These are phyloP conservation scores for Metopolophium dirhodum DNA, from an alignment of 1,140 invertebrate genomes.

Conservation along the genomic window DNA sequence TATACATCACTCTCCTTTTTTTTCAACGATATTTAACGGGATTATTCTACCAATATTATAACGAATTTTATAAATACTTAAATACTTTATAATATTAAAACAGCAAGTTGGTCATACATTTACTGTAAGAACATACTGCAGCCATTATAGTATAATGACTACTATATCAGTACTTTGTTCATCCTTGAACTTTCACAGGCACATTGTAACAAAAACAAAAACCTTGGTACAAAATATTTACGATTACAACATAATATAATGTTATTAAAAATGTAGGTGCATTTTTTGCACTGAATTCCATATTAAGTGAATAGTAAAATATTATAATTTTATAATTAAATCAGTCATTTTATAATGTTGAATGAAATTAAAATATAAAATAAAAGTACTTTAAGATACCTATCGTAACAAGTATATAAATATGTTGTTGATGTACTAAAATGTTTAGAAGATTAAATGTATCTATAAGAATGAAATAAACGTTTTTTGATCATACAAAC, in stretches of 20 bases:
- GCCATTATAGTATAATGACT: background rate
- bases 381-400: background rate
- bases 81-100: background rate
- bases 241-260: background rate
- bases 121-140: background rate
- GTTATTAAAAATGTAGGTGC: background rate
- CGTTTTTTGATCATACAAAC: background rate
- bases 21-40: background rate
- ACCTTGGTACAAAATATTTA: background rate
- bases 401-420: background rate
- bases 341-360: background rate
- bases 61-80: background rate
- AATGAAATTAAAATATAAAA: background rate
- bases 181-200: constrained; percentile 23
- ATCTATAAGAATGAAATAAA: background rate
- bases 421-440: background rate
- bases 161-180: background rate
- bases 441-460: background rate
- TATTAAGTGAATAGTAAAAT: background rate
- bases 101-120: background rate
- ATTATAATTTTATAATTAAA: background rate
- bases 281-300: background rate
- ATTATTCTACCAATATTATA: background rate
- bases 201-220: background rate
- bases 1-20: background rate